These are phyloP conservation scores for Phrynosoma blainvillii DNA, from an alignment of 2,113 vertebrate genomes.

Conservation along the genomic window DNA sequence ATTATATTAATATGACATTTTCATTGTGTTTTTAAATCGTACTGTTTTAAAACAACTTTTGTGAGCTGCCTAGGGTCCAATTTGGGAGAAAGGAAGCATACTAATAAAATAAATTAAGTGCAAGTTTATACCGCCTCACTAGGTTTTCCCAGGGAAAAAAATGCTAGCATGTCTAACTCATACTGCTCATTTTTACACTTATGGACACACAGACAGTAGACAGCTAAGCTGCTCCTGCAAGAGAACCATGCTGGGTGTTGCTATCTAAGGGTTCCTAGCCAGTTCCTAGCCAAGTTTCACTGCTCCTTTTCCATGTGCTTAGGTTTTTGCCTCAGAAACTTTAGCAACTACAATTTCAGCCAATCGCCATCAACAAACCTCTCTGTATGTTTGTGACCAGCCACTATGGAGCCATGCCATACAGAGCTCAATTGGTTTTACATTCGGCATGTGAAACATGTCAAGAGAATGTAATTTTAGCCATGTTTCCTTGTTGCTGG, in stretches of 20 bases:
- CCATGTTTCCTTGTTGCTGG: conserved; percentile 19
- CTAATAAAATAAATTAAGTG: too few species aligned
- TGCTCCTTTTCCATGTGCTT: neutral
- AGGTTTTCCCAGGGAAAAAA: too few species aligned
- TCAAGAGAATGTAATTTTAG: conserved; percentile 18
- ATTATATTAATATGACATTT: too few species aligned
- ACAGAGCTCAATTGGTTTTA: neutral
- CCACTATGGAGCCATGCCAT: neutral
- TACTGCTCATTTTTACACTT: neutral
- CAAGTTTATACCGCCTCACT: too few species aligned
- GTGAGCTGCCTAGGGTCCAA: too few species aligned
- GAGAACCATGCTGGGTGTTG: neutral
- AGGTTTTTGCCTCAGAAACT: neutral
- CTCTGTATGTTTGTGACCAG: neutral
- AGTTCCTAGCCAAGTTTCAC: neutral
- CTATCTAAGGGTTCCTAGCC: neutral
- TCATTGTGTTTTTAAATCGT: too few species aligned
- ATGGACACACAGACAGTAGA: neutral
- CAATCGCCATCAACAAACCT: neutral
- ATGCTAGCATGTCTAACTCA: neutral
- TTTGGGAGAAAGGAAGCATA: too few species aligned
- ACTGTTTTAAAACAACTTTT: too few species aligned
- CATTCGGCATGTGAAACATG: neutral
- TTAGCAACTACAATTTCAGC: neutral
- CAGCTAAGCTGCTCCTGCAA: neutral